phyloP scores from a whole-genome alignment of 2,113 vertebrate species.

The Sapayoa aenigma region DNA sequence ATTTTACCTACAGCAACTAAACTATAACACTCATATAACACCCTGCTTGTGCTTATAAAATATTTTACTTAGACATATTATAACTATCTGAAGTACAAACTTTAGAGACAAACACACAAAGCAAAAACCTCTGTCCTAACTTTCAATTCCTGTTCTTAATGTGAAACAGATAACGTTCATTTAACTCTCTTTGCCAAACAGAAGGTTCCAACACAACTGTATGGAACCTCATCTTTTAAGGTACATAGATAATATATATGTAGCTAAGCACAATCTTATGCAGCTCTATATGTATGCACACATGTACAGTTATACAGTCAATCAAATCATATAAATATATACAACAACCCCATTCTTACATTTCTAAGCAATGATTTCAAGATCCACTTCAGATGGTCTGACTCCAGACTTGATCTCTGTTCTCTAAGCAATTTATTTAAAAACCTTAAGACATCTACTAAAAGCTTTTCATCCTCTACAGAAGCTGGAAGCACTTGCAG shows the following conservation, averaged over 20 bases:
- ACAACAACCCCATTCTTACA: slow-evolving; percentile 66
- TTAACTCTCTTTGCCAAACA: not conserved
- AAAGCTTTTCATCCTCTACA: slow-evolving; percentile 88
- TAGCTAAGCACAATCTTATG: not conserved
- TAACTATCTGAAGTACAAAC: not conserved
- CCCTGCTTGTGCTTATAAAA: not conserved
- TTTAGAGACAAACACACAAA: not conserved
- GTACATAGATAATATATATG: not conserved
- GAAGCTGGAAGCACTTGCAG: slow-evolving; percentile 90
- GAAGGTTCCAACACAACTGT: not conserved
- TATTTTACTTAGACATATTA: not conserved
- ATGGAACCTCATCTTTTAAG: not conserved
- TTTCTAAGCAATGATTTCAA: slow-evolving; percentile 86
- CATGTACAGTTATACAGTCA: not conserved
- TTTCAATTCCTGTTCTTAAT: not conserved
- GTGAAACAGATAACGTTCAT: not conserved
- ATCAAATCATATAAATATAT: not conserved
- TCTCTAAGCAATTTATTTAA: slow-evolving; percentile 83
- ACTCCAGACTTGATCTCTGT: slow-evolving; percentile 66
- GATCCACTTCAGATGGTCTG: slow-evolving; percentile 85
- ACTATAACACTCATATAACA: not conserved
- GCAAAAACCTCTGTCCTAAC: not conserved
- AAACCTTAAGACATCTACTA: slow-evolving; percentile 88
- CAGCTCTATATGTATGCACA: not conserved
- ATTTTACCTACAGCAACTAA: not conserved